A percentile compares a stretch with the other conserved stretches of the same genome.
phyloP scores from a whole-genome alignment of 1,140 invertebrate genomes.

The Ptiloglossa arizonensis region DNA sequence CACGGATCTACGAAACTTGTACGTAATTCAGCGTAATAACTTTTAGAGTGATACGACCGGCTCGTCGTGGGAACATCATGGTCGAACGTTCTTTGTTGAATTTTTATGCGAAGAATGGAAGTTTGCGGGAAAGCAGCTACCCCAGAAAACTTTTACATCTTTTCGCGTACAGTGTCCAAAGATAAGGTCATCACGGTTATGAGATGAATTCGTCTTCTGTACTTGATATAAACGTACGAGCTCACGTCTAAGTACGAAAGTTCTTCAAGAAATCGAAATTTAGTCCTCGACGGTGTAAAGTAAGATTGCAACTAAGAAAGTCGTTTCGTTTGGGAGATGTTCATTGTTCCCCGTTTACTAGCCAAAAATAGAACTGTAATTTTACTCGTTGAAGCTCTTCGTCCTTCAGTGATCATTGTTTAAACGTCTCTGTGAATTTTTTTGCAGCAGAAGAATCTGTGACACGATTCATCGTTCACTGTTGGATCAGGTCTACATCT shows the following conservation, averaged over 20 bases:
- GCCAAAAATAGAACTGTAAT: not conserved
- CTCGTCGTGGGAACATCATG: not conserved
- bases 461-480: too few species aligned
- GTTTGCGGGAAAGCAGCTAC: not conserved
- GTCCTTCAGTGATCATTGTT: too few species aligned
- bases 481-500: too few species aligned
- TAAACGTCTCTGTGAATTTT: not conserved
- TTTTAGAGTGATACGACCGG: not conserved
- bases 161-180: not conserved
- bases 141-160: not conserved
- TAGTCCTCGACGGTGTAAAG: not conserved
- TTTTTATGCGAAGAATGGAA: not conserved
- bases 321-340: not conserved
- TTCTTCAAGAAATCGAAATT: constrained; percentile 36
- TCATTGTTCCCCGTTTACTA: not conserved
- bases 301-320: not conserved
- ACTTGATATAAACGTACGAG: constrained; percentile 5
- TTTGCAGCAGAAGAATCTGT: not conserved
- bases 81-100: not conserved
- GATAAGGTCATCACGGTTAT: constrained; percentile 13
- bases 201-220: constrained; percentile 2
- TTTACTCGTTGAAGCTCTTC: not conserved
- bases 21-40: constrained; percentile 12
- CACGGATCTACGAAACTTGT: not conserved
- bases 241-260: constrained; percentile 20